A percentile compares a stretch with the other conserved stretches of the same genome.
Conservation (phyloP, 2,888 invertebrate genomes). For the Zaprionus bogoriensis region DNA sequence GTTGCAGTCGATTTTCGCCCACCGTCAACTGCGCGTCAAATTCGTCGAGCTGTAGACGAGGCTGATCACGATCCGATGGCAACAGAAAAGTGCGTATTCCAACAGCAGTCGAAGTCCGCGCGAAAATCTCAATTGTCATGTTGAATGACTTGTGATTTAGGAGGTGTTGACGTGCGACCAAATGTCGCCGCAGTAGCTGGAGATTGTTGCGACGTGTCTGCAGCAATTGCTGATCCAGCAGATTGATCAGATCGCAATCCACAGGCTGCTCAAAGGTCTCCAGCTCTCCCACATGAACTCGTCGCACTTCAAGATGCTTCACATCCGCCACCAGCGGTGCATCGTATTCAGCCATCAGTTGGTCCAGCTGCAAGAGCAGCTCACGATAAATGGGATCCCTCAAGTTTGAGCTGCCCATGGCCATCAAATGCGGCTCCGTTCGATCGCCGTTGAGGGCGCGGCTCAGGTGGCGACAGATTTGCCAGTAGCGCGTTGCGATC, state of each 20-base stretch:
- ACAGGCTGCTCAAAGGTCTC: conserved; percentile 87
- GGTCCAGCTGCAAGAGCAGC: conserved; percentile 85
- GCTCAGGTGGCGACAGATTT: conserved; percentile 33
- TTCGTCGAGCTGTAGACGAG: conserved; percentile 86
- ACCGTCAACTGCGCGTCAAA: conserved; percentile 84
- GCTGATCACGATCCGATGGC: conserved; percentile 84
- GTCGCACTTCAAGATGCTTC: conserved; percentile 84
- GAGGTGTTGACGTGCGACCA: conserved; percentile 86
- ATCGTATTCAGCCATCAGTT: conserved; percentile 85
- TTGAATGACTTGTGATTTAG: conserved; percentile 87
- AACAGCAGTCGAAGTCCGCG: conserved; percentile 84
- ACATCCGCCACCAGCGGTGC: background rate
- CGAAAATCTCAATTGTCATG: conserved; percentile 84
- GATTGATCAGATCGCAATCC: conserved; percentile 84
- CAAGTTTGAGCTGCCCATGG: conserved; percentile 75
- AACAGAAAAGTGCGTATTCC: conserved; percentile 86
- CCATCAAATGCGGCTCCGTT: conserved; percentile 69
- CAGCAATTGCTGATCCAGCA: conserved; percentile 70
- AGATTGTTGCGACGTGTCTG: conserved; percentile 63
- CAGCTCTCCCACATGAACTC: conserved; percentile 86
- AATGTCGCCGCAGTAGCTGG: conserved; percentile 46
- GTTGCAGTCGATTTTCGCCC: conserved; percentile 81
- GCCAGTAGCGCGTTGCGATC: conserved; percentile 38
- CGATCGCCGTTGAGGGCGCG: conserved; percentile 84
- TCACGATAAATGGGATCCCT: conserved; percentile 88